Evolutionary conservation across 2,113 vertebrate species (phyloP), one percentile per base, ranked within the genome.

Genomic region (Montifringilla adamsi): DNA sequence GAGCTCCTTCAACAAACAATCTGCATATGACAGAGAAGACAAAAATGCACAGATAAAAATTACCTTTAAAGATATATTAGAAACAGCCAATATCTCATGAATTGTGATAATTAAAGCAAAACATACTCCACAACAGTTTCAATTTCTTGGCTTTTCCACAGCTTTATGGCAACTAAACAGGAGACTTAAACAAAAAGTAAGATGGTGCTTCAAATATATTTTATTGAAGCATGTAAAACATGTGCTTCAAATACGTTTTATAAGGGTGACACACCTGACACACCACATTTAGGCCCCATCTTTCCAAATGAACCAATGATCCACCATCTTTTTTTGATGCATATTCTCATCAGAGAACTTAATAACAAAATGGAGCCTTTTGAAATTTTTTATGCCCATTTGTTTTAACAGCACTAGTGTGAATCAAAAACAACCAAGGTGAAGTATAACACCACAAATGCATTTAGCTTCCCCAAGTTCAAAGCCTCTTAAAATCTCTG

Each of bases 381-480:
- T 46, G 14, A 66, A 19, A 13, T 46, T 37, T 44, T 35, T 53
- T 3, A 27, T 58, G 23, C 4, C 23, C 4, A 13, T 59, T 67
- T 50, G 4, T 33, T 44, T 85, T 63, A 53, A 28, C 43, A 35
- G 23, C 23, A 87, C 33, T 28, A 26, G 11, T 50, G 23, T 46
- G 43, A 87, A 33, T 33, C 7, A 24, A 55, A 76, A 74, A 1
- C 9, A 43, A n/a, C 15, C 7, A 41, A 67, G 5, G 4, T 31
- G 18, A 58, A 58, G 2, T 10, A 8, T 30, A 74, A 68, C 0
- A 0, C 4, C 28, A 11, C 14, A 67, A 67, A 27, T 44, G 7
- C 9, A 33, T 52, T 68, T 35, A 37, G 7, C 27, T 52, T 21
- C 11, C 11, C 35, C 46, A 37, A 22, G 22, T 22, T 46, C n/a